Percentiles rank a stretch among this genome's conserved stretches.
Conservation (phyloP, 2,113 vertebrate species). For the Onychostruthus taczanowskii region DNA sequence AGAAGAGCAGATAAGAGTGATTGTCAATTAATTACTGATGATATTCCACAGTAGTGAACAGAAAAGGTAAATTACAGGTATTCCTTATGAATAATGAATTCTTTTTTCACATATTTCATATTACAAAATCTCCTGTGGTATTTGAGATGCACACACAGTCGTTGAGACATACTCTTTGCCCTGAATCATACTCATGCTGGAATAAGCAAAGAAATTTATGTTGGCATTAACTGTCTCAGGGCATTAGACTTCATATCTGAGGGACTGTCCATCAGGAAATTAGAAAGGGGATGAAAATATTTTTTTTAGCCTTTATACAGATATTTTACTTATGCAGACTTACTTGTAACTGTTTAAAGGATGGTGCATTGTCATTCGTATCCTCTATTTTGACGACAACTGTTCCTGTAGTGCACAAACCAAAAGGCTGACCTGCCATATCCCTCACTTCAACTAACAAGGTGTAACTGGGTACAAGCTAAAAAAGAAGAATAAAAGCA, state of each 20-base stretch:
- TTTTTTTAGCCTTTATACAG: neutral
- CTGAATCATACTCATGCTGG: neutral
- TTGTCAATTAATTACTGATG: neutral
- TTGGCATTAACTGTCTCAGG: neutral
- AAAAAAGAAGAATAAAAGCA: constrained; percentile 34
- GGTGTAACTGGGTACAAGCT: constrained; percentile 70
- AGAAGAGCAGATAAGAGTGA: neutral
- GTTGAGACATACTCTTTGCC: neutral
- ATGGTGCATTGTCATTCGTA: constrained; percentile 85
- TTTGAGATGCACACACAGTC: neutral
- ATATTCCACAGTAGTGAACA: neutral
- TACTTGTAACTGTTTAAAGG: constrained; percentile 77
- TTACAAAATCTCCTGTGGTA: neutral
- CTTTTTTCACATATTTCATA: neutral
- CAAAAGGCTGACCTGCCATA: constrained; percentile 71
- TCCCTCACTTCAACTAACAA: constrained; percentile 80
- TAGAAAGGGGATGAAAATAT: neutral
- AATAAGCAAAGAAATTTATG: neutral
- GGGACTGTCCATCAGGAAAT: neutral
- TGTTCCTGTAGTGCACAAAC: constrained; percentile 78
- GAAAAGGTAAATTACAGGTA: neutral
- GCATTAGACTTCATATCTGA: neutral
- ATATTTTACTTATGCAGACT: constrained; percentile 54
- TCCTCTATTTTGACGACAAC: constrained; percentile 76
- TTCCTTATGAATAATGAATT: neutral